phyloP scores from a whole-genome alignment of 2,797 vertebrate species.

The Bryconaethiops microstoma region DNA sequence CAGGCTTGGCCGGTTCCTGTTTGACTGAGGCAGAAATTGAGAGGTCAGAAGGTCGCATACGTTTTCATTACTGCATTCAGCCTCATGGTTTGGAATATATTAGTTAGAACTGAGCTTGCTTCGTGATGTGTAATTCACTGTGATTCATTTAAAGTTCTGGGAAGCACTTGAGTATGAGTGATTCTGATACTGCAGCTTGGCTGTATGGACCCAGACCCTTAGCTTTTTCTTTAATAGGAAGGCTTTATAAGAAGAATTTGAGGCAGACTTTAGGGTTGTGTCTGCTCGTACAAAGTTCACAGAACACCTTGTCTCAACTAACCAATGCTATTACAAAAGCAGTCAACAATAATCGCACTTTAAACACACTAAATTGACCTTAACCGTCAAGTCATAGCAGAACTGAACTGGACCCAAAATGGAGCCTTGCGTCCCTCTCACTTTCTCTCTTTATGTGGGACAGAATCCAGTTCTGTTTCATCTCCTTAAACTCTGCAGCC shows the following conservation, averaged over 20 bases:
- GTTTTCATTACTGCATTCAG: constrained; percentile 49
- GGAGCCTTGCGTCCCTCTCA: constrained; percentile 29
- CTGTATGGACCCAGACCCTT: not conserved
- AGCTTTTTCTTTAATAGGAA: not conserved
- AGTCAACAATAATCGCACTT: not conserved
- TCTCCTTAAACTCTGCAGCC: constrained; percentile 51
- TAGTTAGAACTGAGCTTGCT: constrained; percentile 31
- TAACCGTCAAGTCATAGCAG: constrained; percentile 4
- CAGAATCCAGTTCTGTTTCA: constrained; percentile 42
- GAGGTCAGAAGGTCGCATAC: constrained; percentile 45
- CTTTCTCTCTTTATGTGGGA: constrained; percentile 20
- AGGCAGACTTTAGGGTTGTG: not conserved
- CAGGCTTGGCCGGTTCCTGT: constrained; percentile 40
- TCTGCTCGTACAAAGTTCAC: not conserved
- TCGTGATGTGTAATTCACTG: constrained; percentile 35
- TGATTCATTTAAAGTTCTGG: constrained; percentile 40
- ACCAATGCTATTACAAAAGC: not conserved
- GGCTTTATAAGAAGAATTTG: not conserved
- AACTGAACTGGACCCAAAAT: constrained; percentile 49
- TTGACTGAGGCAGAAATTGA: constrained; percentile 46
- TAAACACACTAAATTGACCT: not conserved
- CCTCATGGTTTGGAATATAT: constrained; percentile 44
- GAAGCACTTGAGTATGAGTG: constrained; percentile 25
- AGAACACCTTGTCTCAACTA: not conserved
- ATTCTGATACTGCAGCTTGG: constrained; percentile 22